Conservation (phyloP, 1,140 invertebrate genomes). For the Homalodisca vitripennis region DNA sequence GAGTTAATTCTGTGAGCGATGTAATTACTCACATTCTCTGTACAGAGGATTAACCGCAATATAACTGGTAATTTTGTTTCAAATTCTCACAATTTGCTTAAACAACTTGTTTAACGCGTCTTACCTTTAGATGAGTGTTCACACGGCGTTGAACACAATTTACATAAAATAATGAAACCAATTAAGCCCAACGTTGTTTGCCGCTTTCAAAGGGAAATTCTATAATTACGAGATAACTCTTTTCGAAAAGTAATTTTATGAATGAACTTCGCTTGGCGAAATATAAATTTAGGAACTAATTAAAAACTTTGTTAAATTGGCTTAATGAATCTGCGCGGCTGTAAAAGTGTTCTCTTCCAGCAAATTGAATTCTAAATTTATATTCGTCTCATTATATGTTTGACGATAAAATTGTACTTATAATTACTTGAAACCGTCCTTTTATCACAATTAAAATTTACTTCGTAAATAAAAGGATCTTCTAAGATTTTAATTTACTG, state of each 20-base stretch:
- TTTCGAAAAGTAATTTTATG: constrained; percentile 24
- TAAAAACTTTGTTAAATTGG: constrained; percentile 20
- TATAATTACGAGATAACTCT: constrained; percentile 14
- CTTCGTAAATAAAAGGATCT: no score
- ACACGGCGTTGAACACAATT: constrained; percentile 3
- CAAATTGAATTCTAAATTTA: constrained; percentile 1
- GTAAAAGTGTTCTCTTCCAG: constrained; percentile 10
- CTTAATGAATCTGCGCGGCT: constrained; percentile 13
- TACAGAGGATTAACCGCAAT: background rate
- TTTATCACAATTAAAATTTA: background rate
- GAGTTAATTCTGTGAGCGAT: no score
- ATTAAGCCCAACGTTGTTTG: constrained; percentile 22
- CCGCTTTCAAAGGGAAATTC: background rate
- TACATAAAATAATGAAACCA: constrained; percentile 25
- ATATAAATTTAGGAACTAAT: constrained; percentile 24
- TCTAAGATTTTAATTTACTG: no score
- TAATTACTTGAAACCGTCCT: background rate
- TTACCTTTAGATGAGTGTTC: background rate
- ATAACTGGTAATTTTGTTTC: constrained; percentile 6
- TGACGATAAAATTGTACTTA: no score
- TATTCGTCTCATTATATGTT: no score
- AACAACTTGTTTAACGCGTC: background rate
- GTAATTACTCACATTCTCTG: no score
- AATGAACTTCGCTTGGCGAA: constrained; percentile 19
- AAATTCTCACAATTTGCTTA: background rate